Evolutionary conservation across 2,888 invertebrate genomes (phyloP).

Genomic region (Andrena praecox): DNA sequence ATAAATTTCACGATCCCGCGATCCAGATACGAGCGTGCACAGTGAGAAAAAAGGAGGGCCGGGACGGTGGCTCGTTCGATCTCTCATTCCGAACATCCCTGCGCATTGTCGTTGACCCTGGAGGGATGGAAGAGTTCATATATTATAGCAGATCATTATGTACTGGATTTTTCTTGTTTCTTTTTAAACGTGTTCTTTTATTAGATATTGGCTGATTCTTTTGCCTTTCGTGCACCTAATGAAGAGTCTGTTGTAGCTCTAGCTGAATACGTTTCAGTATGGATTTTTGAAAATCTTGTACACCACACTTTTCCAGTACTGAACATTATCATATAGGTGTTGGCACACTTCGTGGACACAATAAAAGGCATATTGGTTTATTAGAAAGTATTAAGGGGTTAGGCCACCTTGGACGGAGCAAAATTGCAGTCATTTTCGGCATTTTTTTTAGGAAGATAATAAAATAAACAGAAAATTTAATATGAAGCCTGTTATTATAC

Average conservation of each 20-base stretch:
- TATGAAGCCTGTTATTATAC: no score
- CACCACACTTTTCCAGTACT: no score
- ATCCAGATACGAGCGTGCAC: slow-evolving; percentile 53
- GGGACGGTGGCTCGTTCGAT: slow-evolving; percentile 17
- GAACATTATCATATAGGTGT: no score
- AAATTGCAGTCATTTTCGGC: no score
- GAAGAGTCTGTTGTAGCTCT: background rate
- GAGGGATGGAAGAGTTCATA: slow-evolving; percentile 5
- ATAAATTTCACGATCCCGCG: slow-evolving; percentile 63
- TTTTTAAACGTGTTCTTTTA: slow-evolving; percentile 10
- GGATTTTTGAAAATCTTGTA: no score
- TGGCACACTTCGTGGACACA: no score
- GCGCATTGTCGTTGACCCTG: slow-evolving; percentile 65
- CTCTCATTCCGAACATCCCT: slow-evolving; percentile 28
- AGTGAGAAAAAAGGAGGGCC: slow-evolving; percentile 9
- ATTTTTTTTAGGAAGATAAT: no score
- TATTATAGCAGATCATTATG: slow-evolving; percentile 28
- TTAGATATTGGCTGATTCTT: background rate
- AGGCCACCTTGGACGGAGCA: no score
- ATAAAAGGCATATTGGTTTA: no score
- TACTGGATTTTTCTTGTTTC: slow-evolving; percentile 5
- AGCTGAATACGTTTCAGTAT: no score
- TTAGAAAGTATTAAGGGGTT: no score
- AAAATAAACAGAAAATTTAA: no score
- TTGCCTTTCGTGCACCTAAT: background rate